Conservation (phyloP, 2,113 vertebrate species). For the Acanthisitta chloris region DNA sequence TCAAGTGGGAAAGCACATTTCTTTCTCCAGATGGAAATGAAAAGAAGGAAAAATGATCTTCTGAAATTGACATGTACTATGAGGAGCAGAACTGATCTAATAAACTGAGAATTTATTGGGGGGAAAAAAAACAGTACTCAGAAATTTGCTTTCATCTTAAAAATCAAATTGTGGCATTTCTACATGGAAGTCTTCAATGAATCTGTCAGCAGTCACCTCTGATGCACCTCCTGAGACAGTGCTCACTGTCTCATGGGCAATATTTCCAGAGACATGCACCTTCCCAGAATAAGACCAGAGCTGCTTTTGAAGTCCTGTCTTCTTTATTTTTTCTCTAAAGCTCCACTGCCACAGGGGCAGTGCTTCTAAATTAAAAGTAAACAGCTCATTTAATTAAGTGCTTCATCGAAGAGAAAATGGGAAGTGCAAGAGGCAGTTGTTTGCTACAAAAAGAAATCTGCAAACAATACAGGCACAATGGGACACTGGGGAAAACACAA, state of each 20-base stretch:
- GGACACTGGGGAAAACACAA: not conserved
- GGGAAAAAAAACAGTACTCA: not conserved
- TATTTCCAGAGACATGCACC: not conserved
- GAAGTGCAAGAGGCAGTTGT: not conserved
- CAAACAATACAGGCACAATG: not conserved
- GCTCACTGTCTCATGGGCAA: not conserved
- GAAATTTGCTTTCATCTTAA: not conserved
- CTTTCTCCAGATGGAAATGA: not conserved
- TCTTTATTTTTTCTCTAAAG: not conserved
- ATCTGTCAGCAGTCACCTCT: not conserved
- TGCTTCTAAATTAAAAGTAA: constrained; percentile 59
- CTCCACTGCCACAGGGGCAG: constrained; percentile 2
- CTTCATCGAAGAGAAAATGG: constrained; percentile 5
- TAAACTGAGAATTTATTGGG: not conserved
- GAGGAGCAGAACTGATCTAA: not conserved
- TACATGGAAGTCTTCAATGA: not conserved
- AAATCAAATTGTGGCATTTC: constrained; percentile 4
- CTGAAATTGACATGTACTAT: not conserved
- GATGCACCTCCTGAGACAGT: not conserved
- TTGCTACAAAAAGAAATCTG: not conserved
- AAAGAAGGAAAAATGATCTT: not conserved
- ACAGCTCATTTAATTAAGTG: constrained; percentile 60
- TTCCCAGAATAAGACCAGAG: not conserved
- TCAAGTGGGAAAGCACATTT: not conserved
- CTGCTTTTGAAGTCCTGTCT: not conserved